Base-by-base conservation (phyloP, 2,888 invertebrate species). In the Tricholauxania praeusta region DNA sequence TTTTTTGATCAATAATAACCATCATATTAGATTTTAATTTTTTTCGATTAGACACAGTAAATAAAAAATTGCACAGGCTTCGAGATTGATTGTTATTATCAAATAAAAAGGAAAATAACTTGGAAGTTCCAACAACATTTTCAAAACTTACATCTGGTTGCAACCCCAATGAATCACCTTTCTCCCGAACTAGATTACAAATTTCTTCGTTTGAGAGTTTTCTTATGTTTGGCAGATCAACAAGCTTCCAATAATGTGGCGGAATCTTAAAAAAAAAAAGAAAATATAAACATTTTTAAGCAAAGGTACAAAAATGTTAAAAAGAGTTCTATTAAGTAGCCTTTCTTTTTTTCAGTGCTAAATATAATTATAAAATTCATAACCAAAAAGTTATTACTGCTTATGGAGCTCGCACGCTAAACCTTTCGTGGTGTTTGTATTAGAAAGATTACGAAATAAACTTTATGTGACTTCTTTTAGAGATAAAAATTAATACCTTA, bases 211-310 rank as follows among this genome's bases (percentile, higher is more conserved):
- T 89, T 64, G 89, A 90, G 77, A 92, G 87, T 67, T 90, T 90
- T 80, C 91, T 90, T 10, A 92, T 88, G 12, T 91, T 90, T 3
- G 91, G 90, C 81, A 93, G 89, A 80, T 92, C 91, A 0, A 92
- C 92, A 74, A 92, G 89, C 78, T 93, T 92, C 92, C 93, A 93
- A 80, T 92, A 90, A 78, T 91, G 91, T 0, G 92, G 91, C 0
- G 93, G 93, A 76, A 88, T 88, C 84, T 85, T 60, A 19, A 51
- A 55, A 66, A 55, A 53, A 52, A 49, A 22, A 51, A 12, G 10
- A 12, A 17, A 28, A 28, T 3, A 2, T n/a, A 28, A 28, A 28
- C 28, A 28, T 3, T 28, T 28, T 28, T 28, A 28, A 28, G 28
- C 4, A 28, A 4, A 28, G 4, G 4, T 3, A 28, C 3, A 28